Conservation (phyloP, 2,797 vertebrate genomes). For the Karalla daura region DNA sequence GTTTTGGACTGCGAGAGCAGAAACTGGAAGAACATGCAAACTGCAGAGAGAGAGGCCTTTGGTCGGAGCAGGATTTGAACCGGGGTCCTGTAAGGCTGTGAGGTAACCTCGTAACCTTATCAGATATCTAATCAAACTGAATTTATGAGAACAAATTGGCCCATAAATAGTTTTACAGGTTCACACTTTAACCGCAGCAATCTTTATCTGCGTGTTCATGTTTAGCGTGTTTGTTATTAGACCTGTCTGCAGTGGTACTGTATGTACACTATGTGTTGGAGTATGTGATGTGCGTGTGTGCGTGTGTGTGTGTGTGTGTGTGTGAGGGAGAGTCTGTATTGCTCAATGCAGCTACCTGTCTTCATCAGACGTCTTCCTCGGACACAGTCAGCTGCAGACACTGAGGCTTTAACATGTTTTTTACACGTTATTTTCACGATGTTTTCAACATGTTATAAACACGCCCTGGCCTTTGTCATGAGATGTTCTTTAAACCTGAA, state of each 20-base stretch:
- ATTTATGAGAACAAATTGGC: background rate
- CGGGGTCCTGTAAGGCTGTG: too few species aligned
- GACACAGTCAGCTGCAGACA: background rate
- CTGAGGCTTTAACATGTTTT: background rate
- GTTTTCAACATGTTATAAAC: too few species aligned
- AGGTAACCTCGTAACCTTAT: background rate
- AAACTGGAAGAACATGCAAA: too few species aligned
- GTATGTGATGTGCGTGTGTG: background rate
- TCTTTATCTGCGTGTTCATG: background rate
- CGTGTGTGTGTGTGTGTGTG: too few species aligned
- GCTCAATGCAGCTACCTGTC: conserved; percentile 22
- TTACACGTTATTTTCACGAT: too few species aligned
- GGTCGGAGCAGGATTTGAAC: too few species aligned
- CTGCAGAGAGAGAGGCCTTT: too few species aligned
- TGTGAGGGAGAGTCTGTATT: too few species aligned
- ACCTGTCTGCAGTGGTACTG: background rate
- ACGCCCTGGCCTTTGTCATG: too few species aligned
- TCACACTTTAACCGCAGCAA: background rate
- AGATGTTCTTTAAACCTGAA: too few species aligned
- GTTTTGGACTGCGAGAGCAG: too few species aligned
- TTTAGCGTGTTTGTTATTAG: background rate
- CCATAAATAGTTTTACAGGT: background rate
- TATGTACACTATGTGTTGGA: conserved; percentile 10
- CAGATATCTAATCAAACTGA: background rate
- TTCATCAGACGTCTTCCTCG: conserved; percentile 32